A percentile compares a stretch with the other conserved stretches of the same genome.
Evolutionary conservation across 2,888 invertebrate genomes (phyloP).

Genomic region (Ectemnius continuus): DNA sequence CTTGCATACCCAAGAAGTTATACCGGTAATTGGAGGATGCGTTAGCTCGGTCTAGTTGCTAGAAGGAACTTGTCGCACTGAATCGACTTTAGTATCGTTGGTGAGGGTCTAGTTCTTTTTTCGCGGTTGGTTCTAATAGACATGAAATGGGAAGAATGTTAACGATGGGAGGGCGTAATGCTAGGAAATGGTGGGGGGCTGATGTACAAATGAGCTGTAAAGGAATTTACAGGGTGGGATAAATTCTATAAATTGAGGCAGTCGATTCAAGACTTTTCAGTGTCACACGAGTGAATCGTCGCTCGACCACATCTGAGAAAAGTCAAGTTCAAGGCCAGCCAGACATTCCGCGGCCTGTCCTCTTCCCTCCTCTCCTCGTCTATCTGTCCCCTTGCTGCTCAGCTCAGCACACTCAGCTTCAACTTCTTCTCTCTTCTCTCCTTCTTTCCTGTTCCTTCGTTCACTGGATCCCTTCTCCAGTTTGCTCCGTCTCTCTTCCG

Average conservation of each 20-base stretch:
- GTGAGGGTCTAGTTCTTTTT: too few relatives aligned
- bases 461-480: background rate
- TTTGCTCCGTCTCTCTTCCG: background rate
- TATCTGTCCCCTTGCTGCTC: slow-evolving; percentile 1
- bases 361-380: background rate
- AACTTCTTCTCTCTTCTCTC: background rate
- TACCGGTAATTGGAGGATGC: background rate
- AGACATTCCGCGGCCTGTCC: slow-evolving; percentile 50
- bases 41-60: too few relatives aligned
- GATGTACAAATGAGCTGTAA: too few relatives aligned
- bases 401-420: background rate
- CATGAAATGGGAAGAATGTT: too few relatives aligned
- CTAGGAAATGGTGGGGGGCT: too few relatives aligned
- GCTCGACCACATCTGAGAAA: slow-evolving; percentile 54
- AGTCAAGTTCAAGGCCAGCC: slow-evolving; percentile 77
- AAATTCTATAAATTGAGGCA: background rate
- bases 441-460: background rate
- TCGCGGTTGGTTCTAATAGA: too few relatives aligned
- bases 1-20: background rate
- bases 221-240: background rate
- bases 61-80: too few relatives aligned
- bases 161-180: too few relatives aligned
- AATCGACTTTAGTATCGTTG: too few relatives aligned
- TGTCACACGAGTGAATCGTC: background rate
- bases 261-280: background rate